phyloP scores from a whole-genome alignment of 2,888 invertebrate species.

The Cacoxenus indagator region DNA sequence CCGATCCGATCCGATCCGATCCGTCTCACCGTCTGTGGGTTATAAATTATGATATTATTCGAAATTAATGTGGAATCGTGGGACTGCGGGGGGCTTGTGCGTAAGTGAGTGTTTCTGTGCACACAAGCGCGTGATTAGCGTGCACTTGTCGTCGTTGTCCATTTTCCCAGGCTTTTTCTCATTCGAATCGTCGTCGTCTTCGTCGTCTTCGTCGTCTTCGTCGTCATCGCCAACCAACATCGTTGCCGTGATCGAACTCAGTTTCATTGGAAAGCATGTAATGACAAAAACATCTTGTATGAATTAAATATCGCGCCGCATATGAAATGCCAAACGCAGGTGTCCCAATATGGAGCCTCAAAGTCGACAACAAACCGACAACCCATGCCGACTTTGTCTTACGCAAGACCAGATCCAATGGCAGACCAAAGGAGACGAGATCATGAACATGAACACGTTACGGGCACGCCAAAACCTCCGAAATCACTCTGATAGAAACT shows the following conservation, averaged over 20 bases:
- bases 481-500: background rate
- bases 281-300: background rate
- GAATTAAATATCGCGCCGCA: conserved; percentile 18
- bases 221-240: background rate
- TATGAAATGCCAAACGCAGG: background rate
- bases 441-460: background rate
- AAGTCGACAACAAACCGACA: background rate
- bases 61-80: conserved; percentile 54
- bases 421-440: background rate
- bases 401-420: background rate
- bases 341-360: conserved; percentile 5
- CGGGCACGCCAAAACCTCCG: background rate
- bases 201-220: background rate
- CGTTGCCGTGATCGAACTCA: background rate
- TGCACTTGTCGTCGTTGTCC: conserved; percentile 49
- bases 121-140: conserved; percentile 44
- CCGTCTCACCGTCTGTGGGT: conserved; percentile 33
- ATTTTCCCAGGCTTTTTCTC: conserved; percentile 8
- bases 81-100: conserved; percentile 39
- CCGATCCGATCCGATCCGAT: no score
- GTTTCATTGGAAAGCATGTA: background rate
- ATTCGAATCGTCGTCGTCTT: background rate
- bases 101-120: background rate
- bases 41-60: conserved; percentile 61
- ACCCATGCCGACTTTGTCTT: no score